These are phyloP conservation scores for Salminus brasiliensis DNA, from an alignment of 2,113 vertebrate species.

Conservation along the genomic window DNA sequence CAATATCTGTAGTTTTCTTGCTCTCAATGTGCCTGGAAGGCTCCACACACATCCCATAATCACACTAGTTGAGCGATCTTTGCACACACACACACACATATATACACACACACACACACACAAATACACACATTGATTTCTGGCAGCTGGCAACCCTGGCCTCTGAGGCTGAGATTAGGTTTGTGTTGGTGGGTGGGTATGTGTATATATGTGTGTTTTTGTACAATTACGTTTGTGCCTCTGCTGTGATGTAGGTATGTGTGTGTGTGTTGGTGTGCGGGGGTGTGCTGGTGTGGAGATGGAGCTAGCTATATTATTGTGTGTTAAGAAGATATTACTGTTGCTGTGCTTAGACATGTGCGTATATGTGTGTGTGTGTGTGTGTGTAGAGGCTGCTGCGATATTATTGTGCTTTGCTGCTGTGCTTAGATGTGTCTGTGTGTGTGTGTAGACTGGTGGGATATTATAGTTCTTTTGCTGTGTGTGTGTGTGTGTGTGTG, in stretches of 20 bases:
- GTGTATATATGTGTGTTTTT: conserved; percentile 23
- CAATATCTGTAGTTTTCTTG: not conserved
- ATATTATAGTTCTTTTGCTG: too few relatives aligned
- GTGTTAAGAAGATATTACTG: not conserved
- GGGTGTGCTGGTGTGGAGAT: conserved; percentile 4
- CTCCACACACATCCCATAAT: not conserved
- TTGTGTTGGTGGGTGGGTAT: conserved; percentile 7
- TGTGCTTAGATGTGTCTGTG: not conserved
- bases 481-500: conserved; percentile 18
- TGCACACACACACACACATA: not conserved
- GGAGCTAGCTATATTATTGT: conserved; percentile 1
- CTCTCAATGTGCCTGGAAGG: not conserved
- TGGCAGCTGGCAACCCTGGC: conserved; percentile 26
- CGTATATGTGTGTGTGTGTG: not conserved
- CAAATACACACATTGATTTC: conserved; percentile 51
- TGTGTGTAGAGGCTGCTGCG: too few relatives aligned
- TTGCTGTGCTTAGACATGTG: not conserved
- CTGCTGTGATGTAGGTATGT: conserved; percentile 5
- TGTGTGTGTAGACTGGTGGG: not conserved
- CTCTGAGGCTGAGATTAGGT: conserved; percentile 33
- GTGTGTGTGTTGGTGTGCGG: not conserved
- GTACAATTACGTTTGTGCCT: not conserved
- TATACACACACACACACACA: too few relatives aligned
- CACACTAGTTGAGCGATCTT: conserved; percentile 16
- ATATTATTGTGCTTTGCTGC: not conserved